Percentiles rank a stretch among this genome's conserved stretches.
Evolutionary conservation across 2,888 invertebrate genomes (phyloP).

Genomic region (Nebria brevicollis): DNA sequence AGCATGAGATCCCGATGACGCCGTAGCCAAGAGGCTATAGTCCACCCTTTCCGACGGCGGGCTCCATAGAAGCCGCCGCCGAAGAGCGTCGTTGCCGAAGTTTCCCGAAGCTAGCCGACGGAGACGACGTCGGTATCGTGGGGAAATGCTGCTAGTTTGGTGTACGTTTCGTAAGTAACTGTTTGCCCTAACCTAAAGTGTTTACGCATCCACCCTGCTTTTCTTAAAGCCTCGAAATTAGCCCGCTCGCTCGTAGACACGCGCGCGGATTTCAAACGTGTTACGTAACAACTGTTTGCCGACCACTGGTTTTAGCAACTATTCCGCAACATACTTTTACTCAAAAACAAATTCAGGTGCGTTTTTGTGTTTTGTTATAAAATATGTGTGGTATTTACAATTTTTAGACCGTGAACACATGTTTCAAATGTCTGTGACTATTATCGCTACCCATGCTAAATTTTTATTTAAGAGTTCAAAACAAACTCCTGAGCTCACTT

Average conservation of each 20-base stretch:
- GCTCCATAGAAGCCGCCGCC: slow-evolving; percentile 1
- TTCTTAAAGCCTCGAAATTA: neutral
- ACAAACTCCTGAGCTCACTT: too few species aligned
- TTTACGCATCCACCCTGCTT: neutral
- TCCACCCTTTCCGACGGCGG: slow-evolving; percentile 10
- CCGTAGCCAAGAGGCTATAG: neutral
- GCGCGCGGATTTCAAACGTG: slow-evolving; percentile 1
- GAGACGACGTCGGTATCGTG: neutral
- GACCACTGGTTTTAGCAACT: neutral
- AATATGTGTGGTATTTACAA: neutral
- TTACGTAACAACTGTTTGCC: neutral
- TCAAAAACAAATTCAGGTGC: neutral
- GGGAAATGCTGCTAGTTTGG: slow-evolving; percentile 7
- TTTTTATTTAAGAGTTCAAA: too few species aligned
- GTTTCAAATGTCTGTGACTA: neutral
- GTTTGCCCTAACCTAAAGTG: neutral
- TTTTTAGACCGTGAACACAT: neutral
- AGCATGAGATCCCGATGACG: neutral
- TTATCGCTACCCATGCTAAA: neutral
- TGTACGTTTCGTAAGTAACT: slow-evolving; percentile 18
- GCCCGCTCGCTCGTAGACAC: neutral
- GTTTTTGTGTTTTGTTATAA: neutral
- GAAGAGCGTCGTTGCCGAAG: slow-evolving; percentile 8
- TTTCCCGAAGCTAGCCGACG: neutral
- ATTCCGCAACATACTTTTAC: neutral